These are phyloP conservation scores for Drosophila kuntzei DNA, from an alignment of 2,888 invertebrate species.

Conservation along the genomic window DNA sequence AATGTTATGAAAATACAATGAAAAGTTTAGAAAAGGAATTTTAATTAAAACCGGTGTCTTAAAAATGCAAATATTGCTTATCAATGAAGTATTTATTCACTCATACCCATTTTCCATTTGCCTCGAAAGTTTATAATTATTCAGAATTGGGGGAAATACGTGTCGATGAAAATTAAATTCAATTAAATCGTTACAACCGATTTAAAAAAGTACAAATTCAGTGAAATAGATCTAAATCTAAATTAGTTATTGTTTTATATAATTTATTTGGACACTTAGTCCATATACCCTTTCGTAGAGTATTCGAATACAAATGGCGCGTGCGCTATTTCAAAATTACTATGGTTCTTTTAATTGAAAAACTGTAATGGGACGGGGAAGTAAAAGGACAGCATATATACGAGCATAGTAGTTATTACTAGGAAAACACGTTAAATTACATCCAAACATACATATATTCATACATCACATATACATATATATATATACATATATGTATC, in stretches of 20 bases:
- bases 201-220: too few relatives aligned
- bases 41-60: too few relatives aligned
- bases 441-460: background rate
- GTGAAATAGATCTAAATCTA: too few relatives aligned
- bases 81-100: too few relatives aligned
- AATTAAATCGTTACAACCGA: too few relatives aligned
- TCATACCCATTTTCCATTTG: too few relatives aligned
- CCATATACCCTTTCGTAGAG: slow-evolving; percentile 14
- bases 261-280: background rate
- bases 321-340: slow-evolving; percentile 50
- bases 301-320: slow-evolving; percentile 44
- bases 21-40: too few relatives aligned
- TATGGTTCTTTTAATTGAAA: slow-evolving; percentile 61
- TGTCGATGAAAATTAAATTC: too few relatives aligned
- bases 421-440: slow-evolving; percentile 20
- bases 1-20: too few relatives aligned
- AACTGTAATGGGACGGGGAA: slow-evolving; percentile 42
- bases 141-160: too few relatives aligned
- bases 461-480: background rate
- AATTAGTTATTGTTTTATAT: background rate
- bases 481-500: background rate
- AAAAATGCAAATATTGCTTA: too few relatives aligned
- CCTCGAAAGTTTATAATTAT: too few relatives aligned
- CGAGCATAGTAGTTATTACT: slow-evolving; percentile 11
- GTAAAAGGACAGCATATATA: slow-evolving; percentile 24